Evolutionary conservation across 2,888 invertebrate species (phyloP).

Genomic region (Dorcus parallelipipedus): DNA sequence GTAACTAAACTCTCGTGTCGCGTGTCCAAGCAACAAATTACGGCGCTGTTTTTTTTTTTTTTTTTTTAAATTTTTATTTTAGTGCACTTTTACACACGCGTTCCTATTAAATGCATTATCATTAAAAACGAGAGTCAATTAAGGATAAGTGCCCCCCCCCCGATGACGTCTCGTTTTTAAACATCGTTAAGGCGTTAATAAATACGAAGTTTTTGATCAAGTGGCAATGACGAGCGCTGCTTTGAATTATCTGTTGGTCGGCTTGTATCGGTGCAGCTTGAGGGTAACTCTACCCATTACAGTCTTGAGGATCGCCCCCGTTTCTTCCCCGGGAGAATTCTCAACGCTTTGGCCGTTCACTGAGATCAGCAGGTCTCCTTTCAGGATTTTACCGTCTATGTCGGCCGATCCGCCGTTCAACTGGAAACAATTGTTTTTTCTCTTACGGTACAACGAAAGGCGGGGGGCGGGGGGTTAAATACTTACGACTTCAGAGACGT

Average conservation of each 20-base stretch:
- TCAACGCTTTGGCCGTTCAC: constrained; percentile 86
- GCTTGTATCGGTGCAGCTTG: constrained; percentile 84
- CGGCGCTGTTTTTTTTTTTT: too few species aligned
- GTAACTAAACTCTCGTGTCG: too few species aligned
- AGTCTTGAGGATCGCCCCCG: constrained; percentile 86
- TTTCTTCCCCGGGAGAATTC: constrained; percentile 74
- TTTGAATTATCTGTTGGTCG: constrained; percentile 16
- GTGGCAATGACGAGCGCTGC: too few species aligned
- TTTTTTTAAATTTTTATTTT: too few species aligned
- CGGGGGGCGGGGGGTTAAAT: not conserved
- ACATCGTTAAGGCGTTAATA: too few species aligned
- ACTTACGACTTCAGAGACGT: constrained; percentile 89
- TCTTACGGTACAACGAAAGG: not conserved
- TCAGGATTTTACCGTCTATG: constrained; percentile 82
- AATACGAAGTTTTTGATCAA: too few species aligned
- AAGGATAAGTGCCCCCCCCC: too few species aligned
- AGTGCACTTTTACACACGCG: too few species aligned
- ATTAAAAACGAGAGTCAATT: too few species aligned
- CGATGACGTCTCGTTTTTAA: too few species aligned
- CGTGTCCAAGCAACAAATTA: too few species aligned
- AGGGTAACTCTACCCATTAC: constrained; percentile 77
- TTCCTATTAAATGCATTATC: too few species aligned
- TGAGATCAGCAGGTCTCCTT: constrained; percentile 85
- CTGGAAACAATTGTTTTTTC: constrained; percentile 49
- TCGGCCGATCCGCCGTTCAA: constrained; percentile 84